Base-by-base conservation (phyloP, 2,113 vertebrate species). In the Struthio camelus region DNA sequence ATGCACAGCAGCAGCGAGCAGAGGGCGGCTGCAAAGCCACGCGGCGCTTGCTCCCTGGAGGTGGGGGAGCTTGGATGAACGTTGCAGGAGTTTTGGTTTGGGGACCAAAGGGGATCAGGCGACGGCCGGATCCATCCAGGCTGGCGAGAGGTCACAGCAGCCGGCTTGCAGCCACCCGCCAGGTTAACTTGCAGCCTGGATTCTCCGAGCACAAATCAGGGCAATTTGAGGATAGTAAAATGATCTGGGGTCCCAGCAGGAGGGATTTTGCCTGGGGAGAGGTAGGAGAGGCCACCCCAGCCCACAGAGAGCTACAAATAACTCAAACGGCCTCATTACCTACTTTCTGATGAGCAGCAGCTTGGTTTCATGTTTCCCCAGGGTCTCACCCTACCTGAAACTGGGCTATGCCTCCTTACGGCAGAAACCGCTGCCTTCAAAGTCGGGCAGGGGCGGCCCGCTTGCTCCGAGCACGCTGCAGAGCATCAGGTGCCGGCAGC, bases 301-400 rank as follows among this genome's bases (percentile, higher is more conserved):
- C 93, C 83, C 90, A 27, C 61, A 28, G 30, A 82, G 85, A 90
- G 90, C 96, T 56, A n/a, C 95, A 96, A 96, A 97, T 97, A 96
- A 96, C 96, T 92, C 93, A 4, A 65, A 58, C 18, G 87, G 65
- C 96, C 96, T 95, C 95, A 38, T 96, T 97, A 97, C 96, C 96
- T 83, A 75, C 6, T 84, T 96, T 90, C 80, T 80, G 82, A n/a
- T 40, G 87, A 83, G 10, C 67, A 72, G 54, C 28, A 83, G 65
- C 16, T 80, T 12, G 79, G 42, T 38, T 84, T 38, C 14, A 0
- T 4, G 51, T 23, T 65, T 44, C 85, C 88, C 88, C 38, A 3
- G 15, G 75, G 96, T 88, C 46, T 12, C n/a, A 14, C 50, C 24
- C 85, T 85, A 46, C 88, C 92, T 53, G 87, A 69, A 96, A 75